These are phyloP conservation scores for Lasioglossum calceatum DNA, from an alignment of 2,888 invertebrate species.

Conservation along the genomic window DNA sequence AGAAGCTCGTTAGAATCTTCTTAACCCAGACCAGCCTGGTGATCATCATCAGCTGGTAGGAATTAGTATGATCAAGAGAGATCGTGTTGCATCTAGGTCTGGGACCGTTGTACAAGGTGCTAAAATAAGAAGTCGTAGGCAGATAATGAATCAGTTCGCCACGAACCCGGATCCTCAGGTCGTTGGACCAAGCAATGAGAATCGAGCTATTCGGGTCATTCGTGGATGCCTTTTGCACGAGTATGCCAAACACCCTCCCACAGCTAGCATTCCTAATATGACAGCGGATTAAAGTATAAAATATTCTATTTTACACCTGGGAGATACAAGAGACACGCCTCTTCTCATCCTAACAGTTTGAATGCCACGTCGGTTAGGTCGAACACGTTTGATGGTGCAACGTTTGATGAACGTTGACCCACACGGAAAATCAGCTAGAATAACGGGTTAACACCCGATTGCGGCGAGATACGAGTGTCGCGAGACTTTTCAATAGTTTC, in stretches of 20 bases:
- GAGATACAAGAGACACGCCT: not conserved
- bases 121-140: not conserved
- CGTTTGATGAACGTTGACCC: not conserved
- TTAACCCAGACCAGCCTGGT: too few species aligned
- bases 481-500: not conserved
- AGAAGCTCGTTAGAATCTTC: too few species aligned
- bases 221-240: not conserved
- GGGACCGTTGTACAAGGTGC: not conserved
- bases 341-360: not conserved
- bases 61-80: too few species aligned
- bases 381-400: not conserved
- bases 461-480: not conserved
- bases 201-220: not conserved
- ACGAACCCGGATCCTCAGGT: conserved; percentile 9
- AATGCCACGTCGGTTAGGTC: not conserved
- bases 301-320: not conserved
- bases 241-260: not conserved
- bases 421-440: not conserved
- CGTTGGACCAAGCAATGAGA: not conserved
- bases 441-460: not conserved
- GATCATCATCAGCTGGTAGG: too few species aligned
- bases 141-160: not conserved
- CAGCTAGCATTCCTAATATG: not conserved
- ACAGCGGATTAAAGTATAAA: not conserved
- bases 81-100: not conserved